Percentiles rank a stretch among this genome's conserved stretches.
Conservation (phyloP, 1,140 invertebrate genomes). For the Campoletis sonorensis region DNA sequence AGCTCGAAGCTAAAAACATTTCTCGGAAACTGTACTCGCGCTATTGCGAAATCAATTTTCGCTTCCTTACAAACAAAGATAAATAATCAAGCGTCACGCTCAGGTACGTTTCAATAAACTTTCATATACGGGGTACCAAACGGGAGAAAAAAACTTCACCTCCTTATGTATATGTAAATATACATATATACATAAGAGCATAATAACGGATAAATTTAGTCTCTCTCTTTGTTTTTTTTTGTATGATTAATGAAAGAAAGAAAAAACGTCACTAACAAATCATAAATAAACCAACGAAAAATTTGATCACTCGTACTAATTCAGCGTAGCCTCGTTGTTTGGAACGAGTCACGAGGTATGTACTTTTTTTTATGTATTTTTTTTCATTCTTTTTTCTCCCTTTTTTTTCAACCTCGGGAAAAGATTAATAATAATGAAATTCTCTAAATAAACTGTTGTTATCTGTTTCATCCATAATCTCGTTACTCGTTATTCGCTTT, state of each 20-base stretch:
- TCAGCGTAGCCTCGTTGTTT: conserved; percentile 46
- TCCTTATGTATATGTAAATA: background rate
- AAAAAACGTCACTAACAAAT: conserved; percentile 45
- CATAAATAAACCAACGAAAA: conserved; percentile 48
- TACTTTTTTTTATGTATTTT: conserved; percentile 52
- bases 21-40: background rate
- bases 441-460: conserved; percentile 71
- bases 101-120: conserved; percentile 42
- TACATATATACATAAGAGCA: background rate
- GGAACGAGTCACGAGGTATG: conserved; percentile 52
- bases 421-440: conserved; percentile 62
- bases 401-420: conserved; percentile 30
- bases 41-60: conserved; percentile 24
- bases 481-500: conserved; percentile 42
- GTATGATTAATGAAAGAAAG: conserved; percentile 38
- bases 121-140: conserved; percentile 24
- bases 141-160: conserved; percentile 35
- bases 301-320: conserved; percentile 54
- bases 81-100: conserved; percentile 46
- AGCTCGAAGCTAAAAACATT: conserved; percentile 5
- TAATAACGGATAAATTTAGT: conserved; percentile 43
- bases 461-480: conserved; percentile 59
- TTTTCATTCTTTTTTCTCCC: conserved; percentile 46
- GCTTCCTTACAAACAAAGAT: conserved; percentile 35
- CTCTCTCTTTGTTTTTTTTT: conserved; percentile 13